Evolutionary conservation across 2,888 invertebrate genomes (phyloP), one percentile per base, ranked within the genome.

Genomic region (Eugnorisma glareosa): DNA sequence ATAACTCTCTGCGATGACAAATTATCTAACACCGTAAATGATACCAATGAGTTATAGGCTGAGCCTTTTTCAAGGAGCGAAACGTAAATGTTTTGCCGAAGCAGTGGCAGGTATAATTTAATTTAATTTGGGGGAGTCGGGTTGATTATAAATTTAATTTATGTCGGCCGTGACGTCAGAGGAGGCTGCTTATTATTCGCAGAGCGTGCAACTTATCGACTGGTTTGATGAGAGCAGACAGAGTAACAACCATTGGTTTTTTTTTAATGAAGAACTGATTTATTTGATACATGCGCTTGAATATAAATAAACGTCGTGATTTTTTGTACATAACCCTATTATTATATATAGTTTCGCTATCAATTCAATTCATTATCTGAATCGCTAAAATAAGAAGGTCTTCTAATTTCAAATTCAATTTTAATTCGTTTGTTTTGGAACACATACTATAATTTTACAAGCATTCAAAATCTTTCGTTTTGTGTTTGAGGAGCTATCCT

Each of bases 121-220:
- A 95, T 95, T 95, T 94, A 91, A 93, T 94, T 94, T 93, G 91
- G 93, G 93, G 92, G 92, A 92, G 94, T 90, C 88, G 92, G 92
- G 94, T 95, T 95, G 94, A 95, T 95, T 96, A 95, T 95, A 94
- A 95, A 96, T 95, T 96, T 94, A 95, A 96, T 95, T 96, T 95
- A 95, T 95, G 94, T 94, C 92, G 92, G 92, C 92, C 92, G 91
- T 94, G 94, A 93, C 93, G 92, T 93, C 91, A 92, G 84, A 77
- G 75, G 79, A 90, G 86, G 88, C 92, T 93, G 92, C 93, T 95
- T 95, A 93, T 92, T 95, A 95, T 95, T 95, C 95, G 90, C 88
- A 79, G 86, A 88, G 92, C 93, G 93, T 93, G 92, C 93, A 90
- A 93, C 93, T 95, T 94, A 94, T 94, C 92, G 94, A 92, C 92